phyloP scores from a whole-genome alignment of 2,113 vertebrate species.

The Polypterus bichir region DNA sequence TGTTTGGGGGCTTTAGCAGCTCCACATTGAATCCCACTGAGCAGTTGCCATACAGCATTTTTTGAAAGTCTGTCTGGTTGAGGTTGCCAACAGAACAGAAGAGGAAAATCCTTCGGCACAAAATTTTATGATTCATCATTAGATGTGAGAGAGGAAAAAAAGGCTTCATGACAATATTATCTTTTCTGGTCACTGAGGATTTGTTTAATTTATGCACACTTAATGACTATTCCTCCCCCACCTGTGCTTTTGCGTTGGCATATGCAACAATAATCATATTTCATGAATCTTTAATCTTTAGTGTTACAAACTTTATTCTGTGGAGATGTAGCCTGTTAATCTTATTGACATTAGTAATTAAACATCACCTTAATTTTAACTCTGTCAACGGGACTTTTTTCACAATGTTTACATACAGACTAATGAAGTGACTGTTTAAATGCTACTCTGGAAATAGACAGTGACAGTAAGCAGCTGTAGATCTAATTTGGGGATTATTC shows the following conservation, averaged over 20 bases:
- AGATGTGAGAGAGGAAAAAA: background rate
- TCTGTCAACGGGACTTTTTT: background rate
- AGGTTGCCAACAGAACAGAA: too few relatives aligned
- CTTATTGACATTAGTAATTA: conserved; percentile 6
- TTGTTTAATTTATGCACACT: conserved; percentile 5
- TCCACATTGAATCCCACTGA: too few relatives aligned
- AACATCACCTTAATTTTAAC: background rate
- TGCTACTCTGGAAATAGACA: too few relatives aligned
- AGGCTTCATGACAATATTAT: background rate
- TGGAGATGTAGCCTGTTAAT: background rate
- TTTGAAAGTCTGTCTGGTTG: too few relatives aligned
- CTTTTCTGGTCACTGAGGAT: background rate
- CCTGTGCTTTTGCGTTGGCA: background rate
- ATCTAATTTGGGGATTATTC: too few relatives aligned
- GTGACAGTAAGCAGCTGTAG: too few relatives aligned
- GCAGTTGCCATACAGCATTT: too few relatives aligned
- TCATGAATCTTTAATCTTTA: background rate
- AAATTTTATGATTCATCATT: conserved; percentile 8
- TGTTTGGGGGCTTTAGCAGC: too few relatives aligned
- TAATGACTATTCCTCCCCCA: conserved; percentile 3
- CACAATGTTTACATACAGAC: background rate
- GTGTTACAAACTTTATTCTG: background rate
- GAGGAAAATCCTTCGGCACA: background rate
- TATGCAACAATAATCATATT: conserved; percentile 4
- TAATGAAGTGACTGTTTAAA: background rate